A percentile compares a stretch with the other conserved stretches of the same genome.
phyloP scores from a whole-genome alignment of 2,113 vertebrate species.

The Saccopteryx leptura region DNA sequence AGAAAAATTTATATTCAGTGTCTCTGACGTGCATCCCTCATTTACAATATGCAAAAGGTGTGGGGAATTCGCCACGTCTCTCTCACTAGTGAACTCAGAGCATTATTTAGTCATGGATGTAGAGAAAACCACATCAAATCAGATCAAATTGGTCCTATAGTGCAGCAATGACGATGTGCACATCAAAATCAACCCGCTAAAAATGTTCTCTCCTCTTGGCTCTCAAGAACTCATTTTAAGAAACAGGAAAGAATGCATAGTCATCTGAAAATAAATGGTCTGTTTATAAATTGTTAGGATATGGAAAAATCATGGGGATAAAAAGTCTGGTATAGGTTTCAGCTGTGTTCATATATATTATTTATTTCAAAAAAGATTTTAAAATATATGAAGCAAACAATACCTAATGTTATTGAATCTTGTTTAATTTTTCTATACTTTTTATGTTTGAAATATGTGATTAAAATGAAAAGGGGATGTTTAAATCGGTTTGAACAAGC shows the following conservation, averaged over 20 bases:
- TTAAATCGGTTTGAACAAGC: slow-evolving; percentile 35
- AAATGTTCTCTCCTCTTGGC: neutral
- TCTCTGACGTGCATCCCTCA: neutral
- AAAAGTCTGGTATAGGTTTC: neutral
- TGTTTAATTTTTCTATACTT: neutral
- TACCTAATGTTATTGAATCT: slow-evolving; percentile 44
- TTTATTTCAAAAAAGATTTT: slow-evolving; percentile 1
- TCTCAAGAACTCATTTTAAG: slow-evolving; percentile 41
- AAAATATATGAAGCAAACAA: slow-evolving; percentile 10
- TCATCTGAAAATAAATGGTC: neutral
- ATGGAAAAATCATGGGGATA: neutral
- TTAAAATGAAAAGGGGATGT: neutral
- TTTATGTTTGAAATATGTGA: slow-evolving; percentile 25
- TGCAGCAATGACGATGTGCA: neutral
- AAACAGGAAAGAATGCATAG: slow-evolving; percentile 1
- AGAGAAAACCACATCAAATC: neutral
- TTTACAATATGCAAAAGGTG: neutral
- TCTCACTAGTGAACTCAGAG: neutral
- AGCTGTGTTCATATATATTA: neutral
- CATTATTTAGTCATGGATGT: neutral
- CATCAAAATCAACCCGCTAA: neutral
- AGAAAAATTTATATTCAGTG: slow-evolving; percentile 18
- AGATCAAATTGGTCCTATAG: neutral
- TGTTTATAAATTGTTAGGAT: slow-evolving; percentile 29
- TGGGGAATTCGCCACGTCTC: neutral